Evolutionary conservation across 2,113 vertebrate genomes (phyloP).

Genomic region (Struthidea cinerea): DNA sequence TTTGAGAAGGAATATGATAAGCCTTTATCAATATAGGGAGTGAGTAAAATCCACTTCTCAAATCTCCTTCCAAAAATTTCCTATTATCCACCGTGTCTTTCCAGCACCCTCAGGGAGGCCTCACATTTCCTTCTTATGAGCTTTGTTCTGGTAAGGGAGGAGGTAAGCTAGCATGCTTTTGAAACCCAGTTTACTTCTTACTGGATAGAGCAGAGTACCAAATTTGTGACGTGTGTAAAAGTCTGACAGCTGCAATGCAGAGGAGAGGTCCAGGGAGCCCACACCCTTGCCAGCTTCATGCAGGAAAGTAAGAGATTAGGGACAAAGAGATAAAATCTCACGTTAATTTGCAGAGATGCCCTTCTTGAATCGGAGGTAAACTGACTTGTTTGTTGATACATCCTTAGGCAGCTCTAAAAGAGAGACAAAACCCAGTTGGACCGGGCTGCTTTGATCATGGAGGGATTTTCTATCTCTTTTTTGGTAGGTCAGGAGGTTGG

Average conservation of each 20-base stretch:
- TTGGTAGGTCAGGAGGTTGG: background rate
- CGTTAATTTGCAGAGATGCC: background rate
- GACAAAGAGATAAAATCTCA: background rate
- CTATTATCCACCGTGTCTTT: constrained; percentile 49
- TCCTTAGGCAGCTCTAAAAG: background rate
- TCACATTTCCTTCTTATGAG: constrained; percentile 28
- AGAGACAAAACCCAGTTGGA: background rate
- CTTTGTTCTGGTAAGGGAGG: constrained; percentile 36
- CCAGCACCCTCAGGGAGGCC: constrained; percentile 29
- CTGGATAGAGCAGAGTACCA: background rate
- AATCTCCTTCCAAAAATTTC: constrained; percentile 62
- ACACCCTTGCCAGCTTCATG: background rate
- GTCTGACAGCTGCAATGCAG: background rate
- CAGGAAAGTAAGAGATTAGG: background rate
- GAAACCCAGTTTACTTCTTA: background rate
- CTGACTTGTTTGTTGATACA: background rate
- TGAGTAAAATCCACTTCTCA: constrained; percentile 54
- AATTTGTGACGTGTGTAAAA: background rate
- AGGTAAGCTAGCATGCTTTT: constrained; percentile 11
- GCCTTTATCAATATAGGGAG: constrained; percentile 40
- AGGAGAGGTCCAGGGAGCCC: background rate
- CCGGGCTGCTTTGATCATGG: background rate
- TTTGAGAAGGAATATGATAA: constrained; percentile 42
- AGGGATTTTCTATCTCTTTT: background rate
- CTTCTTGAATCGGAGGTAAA: background rate